phyloP scores from a whole-genome alignment of 2,888 invertebrate genomes.

The Cataglyphis altisquamis region DNA sequence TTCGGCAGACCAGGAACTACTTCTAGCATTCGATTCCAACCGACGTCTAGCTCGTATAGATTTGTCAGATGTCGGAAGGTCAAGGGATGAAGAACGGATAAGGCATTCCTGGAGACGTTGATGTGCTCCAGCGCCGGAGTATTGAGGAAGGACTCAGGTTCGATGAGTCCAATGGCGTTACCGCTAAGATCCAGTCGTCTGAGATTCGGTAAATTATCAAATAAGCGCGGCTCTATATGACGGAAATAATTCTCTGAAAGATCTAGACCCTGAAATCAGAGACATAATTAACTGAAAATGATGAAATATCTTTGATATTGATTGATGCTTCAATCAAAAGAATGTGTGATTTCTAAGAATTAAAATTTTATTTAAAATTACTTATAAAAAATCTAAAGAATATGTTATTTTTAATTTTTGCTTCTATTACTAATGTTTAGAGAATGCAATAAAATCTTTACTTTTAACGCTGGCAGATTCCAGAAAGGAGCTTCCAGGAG shows the following conservation, averaged over 20 bases:
- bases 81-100: conserved; percentile 91
- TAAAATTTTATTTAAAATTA: conserved; percentile 8
- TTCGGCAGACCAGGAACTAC: conserved; percentile 93
- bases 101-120: conserved; percentile 92
- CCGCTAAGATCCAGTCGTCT: conserved; percentile 92
- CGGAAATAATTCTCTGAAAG: conserved; percentile 92
- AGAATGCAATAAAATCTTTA: conserved; percentile 62
- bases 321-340: background rate
- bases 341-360: background rate
- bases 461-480: conserved; percentile 94
- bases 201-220: conserved; percentile 92
- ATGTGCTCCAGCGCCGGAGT: conserved; percentile 92
- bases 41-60: conserved; percentile 93
- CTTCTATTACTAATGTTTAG: background rate
- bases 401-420: background rate
- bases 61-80: conserved; percentile 92
- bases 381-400: background rate
- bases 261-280: conserved; percentile 90
- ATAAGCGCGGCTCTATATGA: conserved; percentile 90
- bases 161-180: conserved; percentile 91
- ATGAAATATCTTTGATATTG: background rate
- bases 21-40: conserved; percentile 91
- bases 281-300: background rate
- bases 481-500: conserved; percentile 92
- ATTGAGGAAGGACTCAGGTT: conserved; percentile 91